Evolutionary conservation across 1,140 invertebrate species (phyloP).

Genomic region (Steinernema khuongi): DNA sequence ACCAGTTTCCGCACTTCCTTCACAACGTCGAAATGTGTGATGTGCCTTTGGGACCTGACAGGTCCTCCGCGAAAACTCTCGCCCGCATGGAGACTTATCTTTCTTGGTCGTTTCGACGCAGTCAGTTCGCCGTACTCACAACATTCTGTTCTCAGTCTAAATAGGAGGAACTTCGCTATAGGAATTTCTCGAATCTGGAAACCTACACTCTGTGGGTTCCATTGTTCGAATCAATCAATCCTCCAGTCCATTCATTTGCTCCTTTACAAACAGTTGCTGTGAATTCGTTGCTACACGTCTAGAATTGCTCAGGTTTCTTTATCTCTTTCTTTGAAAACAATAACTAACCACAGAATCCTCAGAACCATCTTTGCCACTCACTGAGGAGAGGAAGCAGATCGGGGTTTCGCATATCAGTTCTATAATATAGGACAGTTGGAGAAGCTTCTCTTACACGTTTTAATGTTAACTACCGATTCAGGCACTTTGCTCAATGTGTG

Average conservation of each 20-base stretch:
- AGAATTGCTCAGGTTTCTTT: no score
- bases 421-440: not conserved
- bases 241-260: not conserved
- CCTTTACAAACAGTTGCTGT: not conserved
- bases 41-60: not conserved
- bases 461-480: no score
- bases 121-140: not conserved
- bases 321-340: not conserved
- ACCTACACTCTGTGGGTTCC: constrained; percentile 1
- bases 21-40: not conserved
- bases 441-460: not conserved
- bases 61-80: not conserved
- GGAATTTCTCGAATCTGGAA: not conserved
- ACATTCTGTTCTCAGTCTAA: not conserved
- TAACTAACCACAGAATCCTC: not conserved
- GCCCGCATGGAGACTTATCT: not conserved
- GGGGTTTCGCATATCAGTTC: constrained; percentile 1
- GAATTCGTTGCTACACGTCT: not conserved
- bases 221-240: not conserved
- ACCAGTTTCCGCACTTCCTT: constrained; percentile 4
- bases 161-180: not conserved
- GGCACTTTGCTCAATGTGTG: no score
- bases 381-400: not conserved
- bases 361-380: not conserved
- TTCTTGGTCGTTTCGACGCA: not conserved